Evolutionary conservation across 2,113 vertebrate species (phyloP).

Genomic region (Saccopteryx bilineata): DNA sequence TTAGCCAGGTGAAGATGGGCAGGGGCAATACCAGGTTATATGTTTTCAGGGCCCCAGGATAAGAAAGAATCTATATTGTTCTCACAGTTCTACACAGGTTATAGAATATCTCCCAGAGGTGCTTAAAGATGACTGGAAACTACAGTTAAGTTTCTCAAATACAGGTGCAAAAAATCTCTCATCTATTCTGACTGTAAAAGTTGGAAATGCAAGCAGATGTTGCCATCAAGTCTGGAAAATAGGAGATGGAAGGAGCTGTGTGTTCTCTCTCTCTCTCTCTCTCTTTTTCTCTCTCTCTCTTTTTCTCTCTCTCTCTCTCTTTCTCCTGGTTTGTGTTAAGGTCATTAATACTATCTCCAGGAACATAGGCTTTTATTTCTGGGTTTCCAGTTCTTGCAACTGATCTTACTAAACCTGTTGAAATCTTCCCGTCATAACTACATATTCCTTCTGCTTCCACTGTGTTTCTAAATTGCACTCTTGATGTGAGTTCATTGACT

Average conservation of each 20-base stretch:
- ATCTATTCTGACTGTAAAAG: slow-evolving; percentile 27
- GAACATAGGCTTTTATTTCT: slow-evolving; percentile 54
- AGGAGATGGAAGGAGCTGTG: background rate
- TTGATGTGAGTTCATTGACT: background rate
- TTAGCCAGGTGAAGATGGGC: background rate
- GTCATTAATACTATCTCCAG: slow-evolving; percentile 37
- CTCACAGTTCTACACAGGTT: background rate
- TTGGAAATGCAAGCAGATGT: background rate
- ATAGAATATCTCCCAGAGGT: background rate
- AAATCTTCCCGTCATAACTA: background rate
- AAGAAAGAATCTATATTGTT: background rate
- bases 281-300: background rate
- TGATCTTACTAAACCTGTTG: background rate
- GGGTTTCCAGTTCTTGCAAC: slow-evolving; percentile 11
- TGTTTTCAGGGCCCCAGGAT: background rate
- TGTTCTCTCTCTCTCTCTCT: background rate
- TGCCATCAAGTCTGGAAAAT: slow-evolving; percentile 18
- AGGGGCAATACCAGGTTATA: background rate
- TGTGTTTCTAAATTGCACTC: background rate
- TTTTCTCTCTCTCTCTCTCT: background rate
- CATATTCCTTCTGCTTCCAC: background rate
- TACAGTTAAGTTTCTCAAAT: background rate
- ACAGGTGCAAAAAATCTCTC: background rate
- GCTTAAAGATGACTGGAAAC: background rate
- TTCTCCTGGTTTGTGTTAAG: slow-evolving; percentile 58